These are phyloP conservation scores for Saguinus midas DNA, from an alignment of 2,113 vertebrate species.

Conservation along the genomic window DNA sequence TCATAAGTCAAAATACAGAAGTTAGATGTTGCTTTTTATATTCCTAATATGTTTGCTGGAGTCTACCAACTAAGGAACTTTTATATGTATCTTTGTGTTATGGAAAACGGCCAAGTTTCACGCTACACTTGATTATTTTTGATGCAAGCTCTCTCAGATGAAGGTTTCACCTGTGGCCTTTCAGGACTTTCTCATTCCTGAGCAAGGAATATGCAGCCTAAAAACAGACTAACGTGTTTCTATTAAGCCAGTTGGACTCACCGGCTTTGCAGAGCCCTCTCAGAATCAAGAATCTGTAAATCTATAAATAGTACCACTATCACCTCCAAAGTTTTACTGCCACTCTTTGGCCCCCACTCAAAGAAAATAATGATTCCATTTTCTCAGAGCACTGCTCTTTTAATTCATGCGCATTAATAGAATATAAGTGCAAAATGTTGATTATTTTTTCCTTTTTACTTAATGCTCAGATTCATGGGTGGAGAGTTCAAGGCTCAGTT, in stretches of 20 bases:
- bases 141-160: constrained; percentile 70
- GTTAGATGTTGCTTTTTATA: constrained; percentile 41
- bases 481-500: not conserved
- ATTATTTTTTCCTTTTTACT: not conserved
- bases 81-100: constrained; percentile 69
- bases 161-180: constrained; percentile 74
- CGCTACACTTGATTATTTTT: constrained; percentile 63
- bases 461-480: not conserved
- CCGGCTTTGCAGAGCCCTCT: not conserved
- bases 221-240: not conserved
- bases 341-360: not conserved
- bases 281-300: not conserved
- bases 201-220: constrained; percentile 36
- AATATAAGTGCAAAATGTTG: not conserved
- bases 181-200: constrained; percentile 73
- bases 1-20: constrained; percentile 78
- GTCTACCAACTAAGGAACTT: constrained; percentile 75
- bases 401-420: not conserved
- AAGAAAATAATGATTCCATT: not conserved
- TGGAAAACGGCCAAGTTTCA: constrained; percentile 65
- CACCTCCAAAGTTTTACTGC: not conserved
- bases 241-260: not conserved
- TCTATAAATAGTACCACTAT: not conserved
- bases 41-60: constrained; percentile 64
- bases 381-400: not conserved